These are phyloP conservation scores for Melanotaenia pygmaea DNA, from an alignment of 2,797 vertebrate species.

Conservation along the genomic window DNA sequence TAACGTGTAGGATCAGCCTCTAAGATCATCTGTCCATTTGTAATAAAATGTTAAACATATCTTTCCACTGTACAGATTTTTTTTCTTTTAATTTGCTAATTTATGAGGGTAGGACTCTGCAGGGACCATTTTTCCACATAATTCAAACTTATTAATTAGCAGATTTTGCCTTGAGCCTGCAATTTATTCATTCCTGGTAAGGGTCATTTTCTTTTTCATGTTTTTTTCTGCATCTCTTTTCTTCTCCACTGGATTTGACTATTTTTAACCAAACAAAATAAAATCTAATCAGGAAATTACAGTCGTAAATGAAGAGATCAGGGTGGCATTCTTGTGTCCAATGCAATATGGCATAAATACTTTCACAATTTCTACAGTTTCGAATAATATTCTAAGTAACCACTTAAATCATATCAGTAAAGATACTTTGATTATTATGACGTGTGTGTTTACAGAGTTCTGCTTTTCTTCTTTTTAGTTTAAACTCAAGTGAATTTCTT, in stretches of 20 bases:
- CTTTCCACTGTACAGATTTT: background rate
- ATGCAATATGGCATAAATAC: too few species aligned
- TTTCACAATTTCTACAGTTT: background rate
- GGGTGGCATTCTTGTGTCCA: too few species aligned
- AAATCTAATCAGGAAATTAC: background rate
- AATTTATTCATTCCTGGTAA: background rate
- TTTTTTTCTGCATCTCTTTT: background rate
- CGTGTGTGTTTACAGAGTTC: background rate
- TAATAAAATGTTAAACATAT: background rate
- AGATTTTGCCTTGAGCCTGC: background rate
- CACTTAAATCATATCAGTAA: background rate
- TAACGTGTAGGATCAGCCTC: background rate
- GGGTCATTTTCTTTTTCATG: background rate
- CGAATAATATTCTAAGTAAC: background rate
- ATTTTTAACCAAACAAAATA: background rate
- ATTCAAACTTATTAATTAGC: background rate
- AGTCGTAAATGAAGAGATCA: background rate
- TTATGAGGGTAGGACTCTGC: background rate
- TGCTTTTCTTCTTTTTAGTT: background rate
- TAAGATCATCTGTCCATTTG: background rate
- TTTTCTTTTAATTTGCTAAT: too few species aligned
- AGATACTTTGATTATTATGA: background rate
- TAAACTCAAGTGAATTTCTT: background rate
- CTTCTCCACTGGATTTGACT: background rate
- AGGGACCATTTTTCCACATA: background rate